These are phyloP conservation scores for Lordiphosa clarofinis DNA, from an alignment of 1,140 invertebrate species.

Conservation along the genomic window DNA sequence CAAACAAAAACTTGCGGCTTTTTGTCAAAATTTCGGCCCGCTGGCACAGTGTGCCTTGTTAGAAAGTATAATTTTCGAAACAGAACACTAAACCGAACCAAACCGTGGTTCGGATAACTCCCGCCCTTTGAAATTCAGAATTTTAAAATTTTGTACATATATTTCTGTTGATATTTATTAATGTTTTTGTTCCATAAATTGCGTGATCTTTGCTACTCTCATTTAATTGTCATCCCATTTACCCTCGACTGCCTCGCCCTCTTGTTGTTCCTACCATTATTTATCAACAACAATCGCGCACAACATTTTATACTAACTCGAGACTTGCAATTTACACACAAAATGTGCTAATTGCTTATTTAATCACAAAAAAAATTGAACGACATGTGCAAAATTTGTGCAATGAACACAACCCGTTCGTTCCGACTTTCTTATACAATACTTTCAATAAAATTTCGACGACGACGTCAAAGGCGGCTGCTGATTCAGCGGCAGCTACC, in stretches of 20 bases:
- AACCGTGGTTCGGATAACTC: too few species aligned
- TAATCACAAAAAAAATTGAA: conserved; percentile 46
- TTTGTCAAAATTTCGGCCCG: too few species aligned
- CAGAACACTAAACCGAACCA: too few species aligned
- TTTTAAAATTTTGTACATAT: not conserved
- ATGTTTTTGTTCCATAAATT: not conserved
- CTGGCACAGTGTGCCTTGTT: too few species aligned
- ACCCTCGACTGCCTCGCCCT: not conserved
- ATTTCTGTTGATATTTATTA: too few species aligned
- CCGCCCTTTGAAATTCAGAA: not conserved
- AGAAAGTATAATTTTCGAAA: too few species aligned
- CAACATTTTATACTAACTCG: conserved; percentile 11
- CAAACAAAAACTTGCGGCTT: too few species aligned
- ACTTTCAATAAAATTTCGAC: conserved; percentile 8
- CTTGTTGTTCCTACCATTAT: not conserved
- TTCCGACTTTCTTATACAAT: conserved; percentile 40
- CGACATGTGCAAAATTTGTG: conserved; percentile 60
- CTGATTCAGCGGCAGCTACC: conserved; percentile 34
- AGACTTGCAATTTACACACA: conserved; percentile 18
- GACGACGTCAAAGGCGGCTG: conserved; percentile 14
- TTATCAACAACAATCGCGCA: not conserved
- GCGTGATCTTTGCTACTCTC: conserved; percentile 13
- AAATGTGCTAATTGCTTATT: conserved; percentile 53
- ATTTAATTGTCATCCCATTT: conserved; percentile 5
- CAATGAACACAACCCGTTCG: conserved; percentile 21